Evolutionary conservation across 2,113 vertebrate genomes (phyloP), one percentile per base, ranked within the genome.

Genomic region (Pleuronectes platessa): DNA sequence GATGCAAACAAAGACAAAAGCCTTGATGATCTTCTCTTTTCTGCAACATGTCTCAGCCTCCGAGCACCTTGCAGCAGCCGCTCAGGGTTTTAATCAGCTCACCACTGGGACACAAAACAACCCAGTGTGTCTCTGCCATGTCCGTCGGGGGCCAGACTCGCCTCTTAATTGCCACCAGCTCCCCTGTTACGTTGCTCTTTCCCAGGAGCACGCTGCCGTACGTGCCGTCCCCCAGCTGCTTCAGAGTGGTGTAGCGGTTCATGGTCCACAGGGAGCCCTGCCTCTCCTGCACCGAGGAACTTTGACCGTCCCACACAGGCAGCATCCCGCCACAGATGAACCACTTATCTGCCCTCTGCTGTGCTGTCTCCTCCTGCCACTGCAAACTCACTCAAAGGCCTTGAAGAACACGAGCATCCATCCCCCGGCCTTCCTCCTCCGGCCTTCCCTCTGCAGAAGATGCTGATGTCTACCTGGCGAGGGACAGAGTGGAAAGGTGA

Each of bases 151-250:
- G 35, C 58, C 24, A 26, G 45, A 58, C 90, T 21, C 93, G 97
- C 97, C 95, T 97, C 82, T 98, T 98, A 83, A 98, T 97, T 76
- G 97, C 97, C 86, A 98, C 97, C 90, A 98, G 93, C 85, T 98
- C 97, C 58, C 96, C 97, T 0, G 96, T 96, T 68, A 97, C 96
- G 0, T 96, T 97, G 88, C 95, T 98, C 84, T 94, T 97, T 35
- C 95, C 97, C 96, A 98, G 95, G 20, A 98, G 80, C 45, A 98
- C 97, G 0, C 96, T 96, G 67, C 97, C 97, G 0, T 97, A 98
- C 0, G 96, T 98, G 69, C 97, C 97, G 3, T 98, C 97, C 2
- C 97, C 97, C 35, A 98, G 79, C 71, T 97, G 97, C 79, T 94
- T 95, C 87, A 97, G 92, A 11, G 95, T 95, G 60, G 95, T 95